These are phyloP conservation scores for Lasioglossum malachurum DNA, from an alignment of 2,888 invertebrate genomes.

Conservation along the genomic window DNA sequence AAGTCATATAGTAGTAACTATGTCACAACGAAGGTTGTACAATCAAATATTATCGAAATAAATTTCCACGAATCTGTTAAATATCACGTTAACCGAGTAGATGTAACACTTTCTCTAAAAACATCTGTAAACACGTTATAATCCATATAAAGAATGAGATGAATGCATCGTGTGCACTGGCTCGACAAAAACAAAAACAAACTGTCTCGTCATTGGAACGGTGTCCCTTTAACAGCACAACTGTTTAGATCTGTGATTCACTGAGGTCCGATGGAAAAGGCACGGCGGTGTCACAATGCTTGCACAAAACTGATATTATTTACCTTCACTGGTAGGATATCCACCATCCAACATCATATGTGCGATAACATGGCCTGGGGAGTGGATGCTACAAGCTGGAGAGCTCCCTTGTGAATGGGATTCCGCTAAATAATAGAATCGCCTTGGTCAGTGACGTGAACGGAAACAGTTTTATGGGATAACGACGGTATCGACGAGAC, in stretches of 20 bases:
- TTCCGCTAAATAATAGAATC: slow-evolving; percentile 58
- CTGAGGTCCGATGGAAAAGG: not conserved
- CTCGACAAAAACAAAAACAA: slow-evolving; percentile 6
- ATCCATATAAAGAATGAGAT: not conserved
- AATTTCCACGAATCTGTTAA: not conserved
- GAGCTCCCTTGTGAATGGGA: slow-evolving; percentile 47
- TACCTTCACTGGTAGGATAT: slow-evolving; percentile 61
- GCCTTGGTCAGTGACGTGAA: slow-evolving; percentile 29
- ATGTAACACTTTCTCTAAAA: not conserved
- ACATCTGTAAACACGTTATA: accelerated
- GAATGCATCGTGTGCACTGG: not conserved
- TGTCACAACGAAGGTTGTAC: slow-evolving; percentile 18
- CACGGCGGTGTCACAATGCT: not conserved
- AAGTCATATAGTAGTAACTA: not conserved
- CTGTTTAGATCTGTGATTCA: not conserved
- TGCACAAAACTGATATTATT: slow-evolving; percentile 33
- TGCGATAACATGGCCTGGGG: slow-evolving; percentile 63
- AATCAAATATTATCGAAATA: not conserved
- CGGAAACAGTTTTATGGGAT: slow-evolving; percentile 14
- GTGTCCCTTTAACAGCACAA: not conserved
- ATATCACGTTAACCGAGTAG: not conserved
- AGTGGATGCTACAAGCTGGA: slow-evolving; percentile 52
- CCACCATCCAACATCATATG: slow-evolving; percentile 71
- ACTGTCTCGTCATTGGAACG: not conserved
- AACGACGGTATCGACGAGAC: slow-evolving; percentile 25